Evolutionary conservation across 1,140 invertebrate species (phyloP).

Genomic region (Diploscapter pachys): DNA sequence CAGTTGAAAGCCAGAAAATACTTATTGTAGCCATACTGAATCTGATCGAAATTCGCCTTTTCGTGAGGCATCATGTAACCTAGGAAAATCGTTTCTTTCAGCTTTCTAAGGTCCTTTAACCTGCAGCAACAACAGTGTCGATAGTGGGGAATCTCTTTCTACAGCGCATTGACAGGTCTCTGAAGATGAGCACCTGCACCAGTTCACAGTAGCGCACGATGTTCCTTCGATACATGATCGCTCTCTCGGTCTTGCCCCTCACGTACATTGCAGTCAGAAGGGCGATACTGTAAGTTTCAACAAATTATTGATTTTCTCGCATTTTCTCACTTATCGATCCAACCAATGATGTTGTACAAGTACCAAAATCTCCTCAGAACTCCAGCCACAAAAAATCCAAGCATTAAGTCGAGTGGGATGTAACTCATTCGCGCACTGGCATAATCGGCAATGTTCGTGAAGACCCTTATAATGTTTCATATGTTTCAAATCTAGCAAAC

Average conservation of each 20-base stretch:
- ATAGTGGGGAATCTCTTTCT: slow-evolving; percentile 52
- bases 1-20: slow-evolving; percentile 37
- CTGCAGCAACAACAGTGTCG: slow-evolving; percentile 52
- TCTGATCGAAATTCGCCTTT: slow-evolving; percentile 31
- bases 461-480: slow-evolving; percentile 47
- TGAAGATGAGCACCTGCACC: slow-evolving; percentile 38
- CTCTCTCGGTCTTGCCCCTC: slow-evolving; percentile 71
- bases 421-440: slow-evolving; percentile 59
- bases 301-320: not conserved
- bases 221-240: slow-evolving; percentile 78
- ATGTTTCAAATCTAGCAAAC: not conserved
- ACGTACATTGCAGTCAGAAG: slow-evolving; percentile 69
- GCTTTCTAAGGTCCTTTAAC: not conserved
- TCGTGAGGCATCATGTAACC: slow-evolving; percentile 37
- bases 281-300: slow-evolving; percentile 64
- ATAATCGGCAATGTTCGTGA: slow-evolving; percentile 59
- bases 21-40: slow-evolving; percentile 35
- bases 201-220: slow-evolving; percentile 72
- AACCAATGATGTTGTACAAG: slow-evolving; percentile 56
- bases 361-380: slow-evolving; percentile 61
- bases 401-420: slow-evolving; percentile 61
- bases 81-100: not conserved
- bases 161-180: slow-evolving; percentile 53
- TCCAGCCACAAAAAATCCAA: slow-evolving; percentile 61
- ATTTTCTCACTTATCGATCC: slow-evolving; percentile 43